Percentiles rank a stretch among this genome's conserved stretches.
Conservation (phyloP, 2,888 invertebrate genomes). For the Dorcus hopei region DNA sequence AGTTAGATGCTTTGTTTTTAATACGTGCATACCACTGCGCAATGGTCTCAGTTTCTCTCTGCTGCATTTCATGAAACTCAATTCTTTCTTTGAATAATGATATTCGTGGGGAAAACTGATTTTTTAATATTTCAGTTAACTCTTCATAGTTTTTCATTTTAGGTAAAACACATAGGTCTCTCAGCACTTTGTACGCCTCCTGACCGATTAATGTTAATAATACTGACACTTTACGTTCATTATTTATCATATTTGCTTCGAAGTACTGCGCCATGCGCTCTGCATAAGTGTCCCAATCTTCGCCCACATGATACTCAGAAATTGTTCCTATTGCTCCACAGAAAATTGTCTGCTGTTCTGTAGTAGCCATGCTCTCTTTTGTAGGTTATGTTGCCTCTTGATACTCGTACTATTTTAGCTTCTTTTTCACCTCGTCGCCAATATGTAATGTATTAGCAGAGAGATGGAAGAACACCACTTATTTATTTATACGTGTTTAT, state of each 20-base stretch:
- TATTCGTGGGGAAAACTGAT: constrained; percentile 2
- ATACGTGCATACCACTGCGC: too few species aligned
- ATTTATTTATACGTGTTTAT: too few species aligned
- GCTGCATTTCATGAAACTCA: background rate
- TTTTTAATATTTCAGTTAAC: constrained; percentile 10
- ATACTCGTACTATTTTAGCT: too few species aligned
- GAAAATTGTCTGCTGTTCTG: too few species aligned
- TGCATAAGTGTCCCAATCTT: background rate
- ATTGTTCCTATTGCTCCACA: too few species aligned
- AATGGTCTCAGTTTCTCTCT: background rate
- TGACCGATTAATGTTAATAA: constrained; percentile 21
- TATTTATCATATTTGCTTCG: constrained; percentile 20
- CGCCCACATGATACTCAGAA: background rate
- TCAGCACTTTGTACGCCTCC: constrained; percentile 20
- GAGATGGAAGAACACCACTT: too few species aligned
- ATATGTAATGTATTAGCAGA: too few species aligned
- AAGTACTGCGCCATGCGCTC: constrained; percentile 14
- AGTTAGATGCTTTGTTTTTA: background rate
- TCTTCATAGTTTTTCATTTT: constrained; percentile 16
- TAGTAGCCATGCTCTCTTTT: too few species aligned
- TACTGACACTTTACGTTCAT: constrained; percentile 21
- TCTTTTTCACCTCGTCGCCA: too few species aligned
- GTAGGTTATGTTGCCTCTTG: too few species aligned
- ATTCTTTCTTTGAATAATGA: constrained; percentile 5
- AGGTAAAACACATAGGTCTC: constrained; percentile 22